These are phyloP conservation scores for Penaeus japonicus DNA, from an alignment of 1,140 invertebrate species.

Conservation along the genomic window DNA sequence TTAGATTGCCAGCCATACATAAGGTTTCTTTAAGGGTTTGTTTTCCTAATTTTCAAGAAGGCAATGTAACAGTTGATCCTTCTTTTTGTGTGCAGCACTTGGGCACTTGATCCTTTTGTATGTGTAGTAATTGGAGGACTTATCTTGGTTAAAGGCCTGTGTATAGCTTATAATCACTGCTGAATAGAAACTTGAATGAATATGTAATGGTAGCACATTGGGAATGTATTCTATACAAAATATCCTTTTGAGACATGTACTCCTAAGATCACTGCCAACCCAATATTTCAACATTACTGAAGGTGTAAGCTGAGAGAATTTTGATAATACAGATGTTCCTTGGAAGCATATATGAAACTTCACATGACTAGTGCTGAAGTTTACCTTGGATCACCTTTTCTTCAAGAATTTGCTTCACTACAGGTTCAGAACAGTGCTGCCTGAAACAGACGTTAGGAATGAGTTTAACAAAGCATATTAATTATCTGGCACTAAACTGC, in stretches of 20 bases:
- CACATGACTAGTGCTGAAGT: no score
- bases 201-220: neutral
- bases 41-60: neutral
- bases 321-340: no score
- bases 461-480: no score
- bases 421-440: no score
- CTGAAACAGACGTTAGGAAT: no score
- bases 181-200: neutral
- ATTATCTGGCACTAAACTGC: no score
- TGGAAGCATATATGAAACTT: no score
- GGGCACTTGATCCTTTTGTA: neutral
- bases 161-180: neutral
- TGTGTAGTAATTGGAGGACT: neutral
- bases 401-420: no score
- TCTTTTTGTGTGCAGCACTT: neutral
- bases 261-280: slow-evolving; percentile 45
- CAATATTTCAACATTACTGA: neutral
- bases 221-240: neutral
- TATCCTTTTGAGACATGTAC: slow-evolving; percentile 14
- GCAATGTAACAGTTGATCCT: neutral
- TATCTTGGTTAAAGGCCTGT: neutral
- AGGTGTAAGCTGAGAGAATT: neutral
- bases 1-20: neutral
- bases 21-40: neutral
- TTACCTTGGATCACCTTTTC: no score